A percentile compares a stretch with the other conserved stretches of the same genome.
Evolutionary conservation across 2,113 vertebrate genomes (phyloP).

Genomic region (Crotalus helleri): DNA sequence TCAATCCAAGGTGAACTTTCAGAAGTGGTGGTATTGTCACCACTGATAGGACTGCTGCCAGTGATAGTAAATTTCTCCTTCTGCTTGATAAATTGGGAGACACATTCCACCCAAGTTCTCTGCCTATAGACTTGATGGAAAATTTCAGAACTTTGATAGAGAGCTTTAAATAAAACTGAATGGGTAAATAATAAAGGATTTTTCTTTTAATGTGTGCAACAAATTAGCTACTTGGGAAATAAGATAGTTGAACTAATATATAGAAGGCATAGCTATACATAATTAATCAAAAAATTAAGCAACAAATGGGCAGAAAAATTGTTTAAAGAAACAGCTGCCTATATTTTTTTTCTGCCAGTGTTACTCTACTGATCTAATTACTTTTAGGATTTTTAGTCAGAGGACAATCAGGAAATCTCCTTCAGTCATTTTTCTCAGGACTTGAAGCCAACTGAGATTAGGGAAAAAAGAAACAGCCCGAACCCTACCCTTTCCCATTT

Average conservation of each 20-base stretch:
- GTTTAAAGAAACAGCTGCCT: not conserved
- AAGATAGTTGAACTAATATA: not conserved
- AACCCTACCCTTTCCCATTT: not conserved
- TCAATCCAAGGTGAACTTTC: not conserved
- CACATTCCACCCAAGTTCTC: not conserved
- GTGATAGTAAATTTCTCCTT: not conserved
- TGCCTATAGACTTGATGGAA: not conserved
- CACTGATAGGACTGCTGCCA: not conserved
- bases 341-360: not conserved
- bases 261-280: not conserved
- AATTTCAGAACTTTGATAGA: not conserved
- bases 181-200: not conserved
- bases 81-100: not conserved
- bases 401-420: not conserved
- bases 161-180: not conserved
- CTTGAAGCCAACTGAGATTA: not conserved
- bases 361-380: not conserved
- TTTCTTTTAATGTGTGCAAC: not conserved
- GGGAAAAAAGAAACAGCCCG: not conserved
- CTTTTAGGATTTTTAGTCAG: not conserved
- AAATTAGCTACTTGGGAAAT: not conserved
- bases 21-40: not conserved
- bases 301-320: not conserved
- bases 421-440: not conserved
- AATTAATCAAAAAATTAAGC: not conserved